Evolutionary conservation across 2,113 vertebrate species (phyloP), one percentile per base, ranked within the genome.

Genomic region (Merops nubicus): DNA sequence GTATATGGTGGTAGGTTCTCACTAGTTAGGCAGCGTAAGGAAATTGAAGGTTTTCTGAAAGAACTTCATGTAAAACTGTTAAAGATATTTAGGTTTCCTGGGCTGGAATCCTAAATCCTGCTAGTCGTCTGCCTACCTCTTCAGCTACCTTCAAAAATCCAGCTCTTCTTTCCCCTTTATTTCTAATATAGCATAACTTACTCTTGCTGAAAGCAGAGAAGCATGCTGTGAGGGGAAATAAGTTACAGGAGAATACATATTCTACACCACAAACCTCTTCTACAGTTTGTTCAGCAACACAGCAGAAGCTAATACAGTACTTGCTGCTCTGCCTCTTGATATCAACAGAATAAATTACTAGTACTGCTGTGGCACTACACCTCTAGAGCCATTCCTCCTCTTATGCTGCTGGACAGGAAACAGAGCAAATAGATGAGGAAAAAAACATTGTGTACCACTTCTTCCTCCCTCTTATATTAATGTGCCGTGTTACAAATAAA

Each of bases 81-180:
- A 73, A 62, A 86, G 40, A 47, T 26, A 40, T 12, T 51, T 65
- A 34, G 10, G 12, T 57, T 88, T 69, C 54, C 31, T 36, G 69
- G 63, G 63, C 63, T 69, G 65, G 63, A 67, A 85, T 90, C 67
- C 54, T 67, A 85, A 90, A 86, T 91, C 82, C 85, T 88, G 6
- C 77, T 77, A 88, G 72, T 83, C 45, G n/a, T 48, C 75, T 77
- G 28, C 63, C 82, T 80, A 54, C 63, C 40, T 47, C 88, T 54
- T 59, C 64, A 88, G 81, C 78, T 88, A 77, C 88, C 75, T 93
- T 89, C 36, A 65, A 88, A 91, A 91, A 54, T 34, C 54, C 48
- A 15, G 17, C 63, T 74, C 43, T 7, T 92, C 81, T 54, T 67
- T 67, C 54, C 68, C 40, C 45, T 62, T 57, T 83, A 45, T 54